Percentiles rank a stretch among this genome's conserved stretches.
Conservation (phyloP, 2,797 vertebrate species). For the Buphagus erythrorhynchus region DNA sequence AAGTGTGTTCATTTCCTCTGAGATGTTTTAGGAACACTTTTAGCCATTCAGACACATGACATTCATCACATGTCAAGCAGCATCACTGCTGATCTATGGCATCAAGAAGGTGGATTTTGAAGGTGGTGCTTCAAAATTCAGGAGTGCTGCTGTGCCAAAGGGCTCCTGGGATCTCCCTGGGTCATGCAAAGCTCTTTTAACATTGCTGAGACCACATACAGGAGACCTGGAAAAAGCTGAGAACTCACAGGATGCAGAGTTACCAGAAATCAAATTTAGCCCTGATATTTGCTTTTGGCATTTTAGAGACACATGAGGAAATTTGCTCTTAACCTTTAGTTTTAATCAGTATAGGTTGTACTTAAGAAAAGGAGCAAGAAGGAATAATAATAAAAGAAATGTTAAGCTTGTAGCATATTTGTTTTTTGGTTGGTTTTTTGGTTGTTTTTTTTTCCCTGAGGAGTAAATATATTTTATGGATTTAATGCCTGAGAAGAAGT, state of each 20-base stretch:
- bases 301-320: neutral
- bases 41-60: neutral
- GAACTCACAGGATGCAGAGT: neutral
- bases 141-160: neutral
- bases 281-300: neutral
- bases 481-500: neutral
- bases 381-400: neutral
- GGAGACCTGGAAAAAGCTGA: neutral
- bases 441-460: neutral
- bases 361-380: neutral
- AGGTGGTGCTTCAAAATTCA: neutral
- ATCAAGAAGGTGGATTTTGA: neutral
- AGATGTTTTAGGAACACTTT: neutral
- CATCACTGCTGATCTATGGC: neutral
- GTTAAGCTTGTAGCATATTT: neutral
- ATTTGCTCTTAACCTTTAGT: neutral
- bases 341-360: neutral
- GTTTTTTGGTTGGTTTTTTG: too few relatives aligned
- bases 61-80: fast-evolving
- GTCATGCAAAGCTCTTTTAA: neutral
- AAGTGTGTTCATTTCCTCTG: neutral
- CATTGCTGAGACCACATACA: neutral
- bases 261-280: neutral
- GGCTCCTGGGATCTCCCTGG: neutral
- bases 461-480: neutral